Conservation (phyloP, 30 jellyfish, hydroid and myxozoan species). For the Pelagia noctiluca region DNA sequence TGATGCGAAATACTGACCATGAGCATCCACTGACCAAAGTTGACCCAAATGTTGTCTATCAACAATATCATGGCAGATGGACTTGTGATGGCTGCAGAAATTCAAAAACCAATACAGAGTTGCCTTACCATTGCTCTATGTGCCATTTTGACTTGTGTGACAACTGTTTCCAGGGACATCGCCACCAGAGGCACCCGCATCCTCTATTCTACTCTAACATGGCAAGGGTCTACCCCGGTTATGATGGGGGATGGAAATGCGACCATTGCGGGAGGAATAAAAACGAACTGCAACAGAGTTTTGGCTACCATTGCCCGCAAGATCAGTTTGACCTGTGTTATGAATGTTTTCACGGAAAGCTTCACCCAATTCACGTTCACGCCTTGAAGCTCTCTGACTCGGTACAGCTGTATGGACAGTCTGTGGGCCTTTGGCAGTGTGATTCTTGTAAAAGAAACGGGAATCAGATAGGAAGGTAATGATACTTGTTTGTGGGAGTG, state of each 20-base stretch:
- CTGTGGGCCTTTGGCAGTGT: conserved; percentile 94
- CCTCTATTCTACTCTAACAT: conserved; percentile 68
- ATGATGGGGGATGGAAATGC: conserved; percentile 91
- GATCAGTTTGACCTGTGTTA: conserved; percentile 91
- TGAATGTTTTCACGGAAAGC: conserved; percentile 84
- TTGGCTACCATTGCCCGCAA: conserved; percentile 84
- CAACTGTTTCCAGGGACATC: conserved; percentile 59
- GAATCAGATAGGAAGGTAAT: conserved; percentile 84
- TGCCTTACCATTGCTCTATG: conserved; percentile 81
- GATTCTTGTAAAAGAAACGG: conserved; percentile 92
- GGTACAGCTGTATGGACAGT: conserved; percentile 71
- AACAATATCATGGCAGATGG: conserved; percentile 83
- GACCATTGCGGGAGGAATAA: conserved; percentile 83
- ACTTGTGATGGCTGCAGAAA: conserved; percentile 83
- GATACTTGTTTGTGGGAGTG: neutral
- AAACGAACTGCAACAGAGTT: conserved; percentile 44
- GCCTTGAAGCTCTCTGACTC: conserved; percentile 85
- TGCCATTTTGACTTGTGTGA: conserved; percentile 86
- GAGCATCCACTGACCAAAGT: conserved; percentile 78
- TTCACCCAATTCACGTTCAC: conserved; percentile 82
- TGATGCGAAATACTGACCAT: conserved; percentile 61
- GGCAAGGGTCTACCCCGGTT: conserved; percentile 80
- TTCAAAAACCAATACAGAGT: conserved; percentile 38
- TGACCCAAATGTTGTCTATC: conserved; percentile 85
- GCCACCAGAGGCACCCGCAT: conserved; percentile 86